These are phyloP conservation scores for Phylloscopus trochiloides DNA, from an alignment of 2,113 vertebrate genomes.

Conservation along the genomic window DNA sequence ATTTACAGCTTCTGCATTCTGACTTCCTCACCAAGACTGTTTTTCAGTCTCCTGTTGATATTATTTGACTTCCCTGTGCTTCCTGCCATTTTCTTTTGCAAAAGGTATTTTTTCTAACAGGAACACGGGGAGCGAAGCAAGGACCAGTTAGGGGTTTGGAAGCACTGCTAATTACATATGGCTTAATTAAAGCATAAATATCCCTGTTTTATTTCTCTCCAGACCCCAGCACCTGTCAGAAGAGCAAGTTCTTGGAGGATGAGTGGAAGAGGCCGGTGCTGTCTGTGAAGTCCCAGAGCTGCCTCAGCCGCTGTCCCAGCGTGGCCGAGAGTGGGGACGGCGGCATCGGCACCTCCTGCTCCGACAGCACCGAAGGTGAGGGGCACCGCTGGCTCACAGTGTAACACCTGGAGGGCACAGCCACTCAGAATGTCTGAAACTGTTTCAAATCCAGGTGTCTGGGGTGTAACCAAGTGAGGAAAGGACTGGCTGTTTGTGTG, in stretches of 20 bases:
- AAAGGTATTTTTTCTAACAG: not conserved
- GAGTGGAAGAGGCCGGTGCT: constrained; percentile 87
- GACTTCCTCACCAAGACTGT: not conserved
- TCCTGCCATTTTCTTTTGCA: not conserved
- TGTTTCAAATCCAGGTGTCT: rapidly evolving
- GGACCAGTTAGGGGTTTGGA: not conserved
- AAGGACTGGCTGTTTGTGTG: not conserved
- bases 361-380: constrained; percentile 87
- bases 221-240: constrained; percentile 45
- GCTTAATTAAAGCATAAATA: not conserved
- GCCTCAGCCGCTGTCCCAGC: constrained; percentile 76
- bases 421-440: rapidly evolving
- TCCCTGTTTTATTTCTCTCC: not conserved
- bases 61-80: not conserved
- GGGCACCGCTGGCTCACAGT: not conserved
- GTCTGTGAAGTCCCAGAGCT: constrained; percentile 82
- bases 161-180: rapidly evolving
- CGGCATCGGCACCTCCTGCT: constrained; percentile 81
- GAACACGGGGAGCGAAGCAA: rapidly evolving
- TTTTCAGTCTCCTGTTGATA: not conserved
- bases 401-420: not conserved
- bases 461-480: not conserved
- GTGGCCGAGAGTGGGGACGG: constrained; percentile 79
- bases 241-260: constrained; percentile 67
- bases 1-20: not conserved